Evolutionary conservation across 1,140 invertebrate genomes (phyloP).

Genomic region (Doryteuthis pealeii): DNA sequence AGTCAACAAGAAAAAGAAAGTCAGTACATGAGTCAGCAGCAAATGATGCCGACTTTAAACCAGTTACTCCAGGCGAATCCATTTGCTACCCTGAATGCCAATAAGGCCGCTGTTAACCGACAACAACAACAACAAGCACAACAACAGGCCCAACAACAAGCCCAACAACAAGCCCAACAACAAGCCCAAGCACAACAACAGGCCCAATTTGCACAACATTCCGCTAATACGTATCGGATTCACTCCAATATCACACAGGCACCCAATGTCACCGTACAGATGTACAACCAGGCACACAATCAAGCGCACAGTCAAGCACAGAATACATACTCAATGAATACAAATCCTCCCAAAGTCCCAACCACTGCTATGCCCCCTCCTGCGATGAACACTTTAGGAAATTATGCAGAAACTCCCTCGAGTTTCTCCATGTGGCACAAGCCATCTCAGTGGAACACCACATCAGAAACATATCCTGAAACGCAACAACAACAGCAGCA

Average conservation of each 20-base stretch:
- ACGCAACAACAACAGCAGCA: neutral
- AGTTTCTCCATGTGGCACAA: neutral
- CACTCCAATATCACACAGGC: neutral
- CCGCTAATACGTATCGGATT: neutral
- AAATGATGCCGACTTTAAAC: neutral
- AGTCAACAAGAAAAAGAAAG: neutral
- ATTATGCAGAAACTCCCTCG: neutral
- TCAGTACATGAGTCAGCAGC: neutral
- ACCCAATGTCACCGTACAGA: neutral
- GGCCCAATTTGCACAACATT: neutral
- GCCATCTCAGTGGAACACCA: slow-evolving; percentile 6
- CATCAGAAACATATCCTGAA: neutral
- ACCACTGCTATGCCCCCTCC: neutral
- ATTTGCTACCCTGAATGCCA: neutral
- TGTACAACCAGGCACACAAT: slow-evolving; percentile 6
- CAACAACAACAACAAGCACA: neutral
- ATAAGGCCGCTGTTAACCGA: neutral
- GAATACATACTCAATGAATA: neutral
- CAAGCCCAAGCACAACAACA: neutral
- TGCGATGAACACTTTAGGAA: neutral
- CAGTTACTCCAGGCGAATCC: neutral
- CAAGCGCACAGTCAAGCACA: neutral
- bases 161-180: neutral
- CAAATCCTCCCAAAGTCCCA: neutral
- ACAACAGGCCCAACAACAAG: neutral